These are phyloP conservation scores for Sebastes dallii DNA, from an alignment of 2,797 vertebrate genomes.

Conservation along the genomic window DNA sequence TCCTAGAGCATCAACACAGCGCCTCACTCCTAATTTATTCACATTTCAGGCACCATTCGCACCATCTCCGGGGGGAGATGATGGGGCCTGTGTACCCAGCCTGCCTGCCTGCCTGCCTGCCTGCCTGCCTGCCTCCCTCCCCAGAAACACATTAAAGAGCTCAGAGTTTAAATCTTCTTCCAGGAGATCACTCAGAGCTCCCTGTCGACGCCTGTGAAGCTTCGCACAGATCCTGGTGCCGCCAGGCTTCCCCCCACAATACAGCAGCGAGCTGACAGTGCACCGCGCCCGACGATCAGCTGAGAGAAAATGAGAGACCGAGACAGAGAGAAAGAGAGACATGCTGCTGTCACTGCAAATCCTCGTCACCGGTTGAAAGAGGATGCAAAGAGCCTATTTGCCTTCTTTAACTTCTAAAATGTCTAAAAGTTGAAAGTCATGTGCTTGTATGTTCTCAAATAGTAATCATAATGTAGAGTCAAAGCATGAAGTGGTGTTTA, in stretches of 20 bases:
- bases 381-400: conserved; percentile 39
- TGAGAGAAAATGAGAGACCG: conserved; percentile 25
- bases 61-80: conserved; percentile 55
- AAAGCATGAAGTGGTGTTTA: background rate
- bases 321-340: conserved; percentile 25
- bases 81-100: conserved; percentile 52
- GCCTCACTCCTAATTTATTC: conserved; percentile 74
- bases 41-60: conserved; percentile 61
- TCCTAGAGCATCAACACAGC: conserved; percentile 75
- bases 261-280: conserved; percentile 23
- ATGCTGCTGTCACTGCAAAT: conserved; percentile 37
- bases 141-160: conserved; percentile 71
- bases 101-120: conserved; percentile 36
- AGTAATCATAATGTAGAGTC: background rate
- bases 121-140: conserved; percentile 54
- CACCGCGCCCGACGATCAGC: background rate
- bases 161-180: conserved; percentile 73
- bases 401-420: background rate
- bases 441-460: background rate
- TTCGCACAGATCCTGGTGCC: conserved; percentile 29
- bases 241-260: conserved; percentile 49
- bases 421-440: conserved; percentile 31
- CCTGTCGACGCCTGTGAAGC: conserved; percentile 59
- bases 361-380: conserved; percentile 16
- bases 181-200: conserved; percentile 70